Base-by-base conservation (phyloP, 2,797 vertebrate species). In the Amazona ochrocephala region DNA sequence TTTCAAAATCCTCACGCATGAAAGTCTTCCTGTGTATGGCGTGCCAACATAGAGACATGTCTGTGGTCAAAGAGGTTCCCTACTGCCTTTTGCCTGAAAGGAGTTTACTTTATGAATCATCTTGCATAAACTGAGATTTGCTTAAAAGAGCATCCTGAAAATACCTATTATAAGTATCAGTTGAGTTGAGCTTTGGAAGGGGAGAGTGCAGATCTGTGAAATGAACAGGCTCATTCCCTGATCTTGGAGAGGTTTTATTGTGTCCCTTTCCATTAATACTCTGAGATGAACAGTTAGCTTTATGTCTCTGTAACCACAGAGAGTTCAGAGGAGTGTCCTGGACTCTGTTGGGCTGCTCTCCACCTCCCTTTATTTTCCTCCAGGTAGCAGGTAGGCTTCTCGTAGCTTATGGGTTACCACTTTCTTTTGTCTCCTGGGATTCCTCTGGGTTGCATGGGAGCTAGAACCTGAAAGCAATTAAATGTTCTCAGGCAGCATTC, bases 41-140 rank as follows among this genome's bases (percentile, higher is more conserved):
- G 9, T 44, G 16, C 27, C 4, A 11, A 8, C 0, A 3, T 0
- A 48, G 29, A n/a, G 54, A 19, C 0, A 1, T 10, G 30, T 77
- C 24, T 62, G 5, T 44, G 26, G 14, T 67, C 61, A 70, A 41
- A 82, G 56, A 74, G 29, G 30, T 45, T 82, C 62, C 47, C 58
- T 78, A 30, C 37, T 27, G 72, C 37, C 32, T 70, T 71, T n/a
- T 73, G 53, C 27, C 68, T 60, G 48, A 29, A 56, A 56, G 45
- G 37, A 81, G 11, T 13, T 79, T 11, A n/a, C 50, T 84, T 68
- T 3, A 56, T 44, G 83, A 50, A 44, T 81, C 11, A 10, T 56
- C 44, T 61, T 90, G 64, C 37, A 45, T 32, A 44, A 78, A 82
- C 20, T 7, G 19, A 9, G 34, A 56, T 42, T 42, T 58, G 39